Base-by-base conservation (phyloP, 2,113 vertebrate genomes). In the Plecotus auritus region DNA sequence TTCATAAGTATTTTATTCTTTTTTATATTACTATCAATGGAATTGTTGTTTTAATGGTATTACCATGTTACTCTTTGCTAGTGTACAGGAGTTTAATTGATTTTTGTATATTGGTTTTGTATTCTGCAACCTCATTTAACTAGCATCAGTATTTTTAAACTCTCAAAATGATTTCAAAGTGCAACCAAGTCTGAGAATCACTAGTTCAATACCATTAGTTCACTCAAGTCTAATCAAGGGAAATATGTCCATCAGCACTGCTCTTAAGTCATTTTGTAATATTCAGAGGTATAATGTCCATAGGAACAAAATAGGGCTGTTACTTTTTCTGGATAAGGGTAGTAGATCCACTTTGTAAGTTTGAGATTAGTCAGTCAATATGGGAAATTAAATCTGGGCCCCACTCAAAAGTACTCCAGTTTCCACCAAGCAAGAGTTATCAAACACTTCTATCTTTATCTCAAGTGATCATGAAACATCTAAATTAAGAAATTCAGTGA, bases 371-470 rank as follows among this genome's bases (percentile, higher is more conserved):
- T 83, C 82, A 94, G 85, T 91, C 67, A 69, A 86, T 54, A 85
- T 7, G 72, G 20, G 42, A 93, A 40, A 96, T 89, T 91, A 87
- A 89, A 88, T 91, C 64, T 56, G 70, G 67, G 22, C 40, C 47
- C 70, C 80, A 49, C 42, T 76, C 70, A 84, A 84, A 89, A 97
- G 69, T 47, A 92, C 56, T 96, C 69, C 28, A 93, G 74, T 93
- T 90, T 51, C 59, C 70, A 95, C 78, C 85, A 96, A 80, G 64
- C 59, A 93, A 85, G 84, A 85, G 54, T 56, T 47, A 95, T 94
- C 93, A 66, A 93, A 96, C 0, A 88, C 49, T 67, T 89, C 91
- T 95, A 88, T 89, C 86, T 95, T 97, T 85, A 91, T 76, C 84
- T 91, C 69, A 76, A 83, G 80, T 61, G 95, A 95, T 94, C 91